A percentile compares a stretch with the other conserved stretches of the same genome.
Conservation (phyloP, 2,797 vertebrate genomes). For the Danio choprae region DNA sequence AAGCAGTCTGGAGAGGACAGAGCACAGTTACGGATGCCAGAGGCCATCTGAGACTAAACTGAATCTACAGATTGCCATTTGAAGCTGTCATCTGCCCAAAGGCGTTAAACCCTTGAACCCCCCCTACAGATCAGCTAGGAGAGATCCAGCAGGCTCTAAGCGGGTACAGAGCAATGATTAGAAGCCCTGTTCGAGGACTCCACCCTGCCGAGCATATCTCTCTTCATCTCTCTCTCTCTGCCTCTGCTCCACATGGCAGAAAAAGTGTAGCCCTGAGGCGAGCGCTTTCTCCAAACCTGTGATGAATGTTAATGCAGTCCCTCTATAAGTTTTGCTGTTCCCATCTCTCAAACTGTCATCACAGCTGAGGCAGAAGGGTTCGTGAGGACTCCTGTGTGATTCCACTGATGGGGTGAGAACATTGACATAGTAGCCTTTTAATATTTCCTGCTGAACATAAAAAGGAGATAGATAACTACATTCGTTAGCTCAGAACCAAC, state of each 20-base stretch:
- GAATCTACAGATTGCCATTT: constrained; percentile 33
- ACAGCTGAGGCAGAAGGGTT: constrained; percentile 18
- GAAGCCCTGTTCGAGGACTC: constrained; percentile 21
- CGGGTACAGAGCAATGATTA: constrained; percentile 40
- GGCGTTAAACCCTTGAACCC: constrained; percentile 51
- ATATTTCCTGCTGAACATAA: constrained; percentile 10
- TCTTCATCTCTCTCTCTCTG: constrained; percentile 36
- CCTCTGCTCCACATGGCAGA: constrained; percentile 39
- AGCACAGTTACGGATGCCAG: constrained; percentile 15
- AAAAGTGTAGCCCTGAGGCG: constrained; percentile 48
- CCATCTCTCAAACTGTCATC: constrained; percentile 44
- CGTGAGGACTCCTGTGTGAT: not conserved
- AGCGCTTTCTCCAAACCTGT: constrained; percentile 35
- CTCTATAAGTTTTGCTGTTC: constrained; percentile 25
- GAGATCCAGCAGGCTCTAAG: constrained; percentile 19
- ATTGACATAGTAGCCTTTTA: constrained; percentile 14
- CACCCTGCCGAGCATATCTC: constrained; percentile 22
- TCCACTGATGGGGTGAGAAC: constrained; percentile 19
- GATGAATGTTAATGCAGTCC: constrained; percentile 37
- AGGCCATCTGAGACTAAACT: constrained; percentile 3
- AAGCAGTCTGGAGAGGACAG: not conserved
- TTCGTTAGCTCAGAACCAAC: not conserved
- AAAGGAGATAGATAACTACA: not conserved
- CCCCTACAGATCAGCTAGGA: constrained; percentile 19
- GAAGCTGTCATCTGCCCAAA: constrained; percentile 29